Percentiles rank a stretch among this genome's conserved stretches.
These are phyloP conservation scores for Mycetomoellerius zeteki DNA, from an alignment of 1,140 invertebrate species.

Conservation along the genomic window DNA sequence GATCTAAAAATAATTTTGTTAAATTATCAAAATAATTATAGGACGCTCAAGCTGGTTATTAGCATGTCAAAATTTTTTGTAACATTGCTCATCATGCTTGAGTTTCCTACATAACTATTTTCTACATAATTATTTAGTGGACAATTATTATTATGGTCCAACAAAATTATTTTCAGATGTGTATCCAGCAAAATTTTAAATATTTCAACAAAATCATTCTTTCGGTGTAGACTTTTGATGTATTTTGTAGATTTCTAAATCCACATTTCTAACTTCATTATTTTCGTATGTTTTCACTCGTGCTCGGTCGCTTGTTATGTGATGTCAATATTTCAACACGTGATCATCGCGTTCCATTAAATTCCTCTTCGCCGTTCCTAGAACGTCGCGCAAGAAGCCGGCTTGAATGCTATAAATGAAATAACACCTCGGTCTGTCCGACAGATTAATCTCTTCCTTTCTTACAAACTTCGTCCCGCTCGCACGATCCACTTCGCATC, in stretches of 20 bases:
- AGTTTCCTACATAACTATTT: too few species aligned
- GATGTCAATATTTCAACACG: constrained; percentile 34
- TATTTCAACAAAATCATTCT: too few species aligned
- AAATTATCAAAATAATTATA: too few species aligned
- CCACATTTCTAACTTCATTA: background rate
- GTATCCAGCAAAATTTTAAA: too few species aligned
- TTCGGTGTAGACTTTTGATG: background rate
- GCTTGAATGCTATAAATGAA: constrained; percentile 47
- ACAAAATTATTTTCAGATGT: too few species aligned
- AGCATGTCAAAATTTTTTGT: too few species aligned
- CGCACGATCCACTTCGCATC: constrained; percentile 34
- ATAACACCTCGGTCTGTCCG: constrained; percentile 45
- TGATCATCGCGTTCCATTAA: background rate
- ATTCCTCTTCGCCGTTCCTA: constrained; percentile 11
- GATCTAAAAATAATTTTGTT: too few species aligned
- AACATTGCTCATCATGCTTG: too few species aligned
- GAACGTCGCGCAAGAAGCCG: constrained; percentile 14
- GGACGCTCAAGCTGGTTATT: too few species aligned
- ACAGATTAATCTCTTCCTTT: constrained; percentile 57
- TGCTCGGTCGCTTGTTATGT: background rate
- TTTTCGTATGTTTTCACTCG: background rate
- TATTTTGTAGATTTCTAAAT: background rate
- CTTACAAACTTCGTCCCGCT: constrained; percentile 32
- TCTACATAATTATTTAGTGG: too few species aligned
- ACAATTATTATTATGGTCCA: too few species aligned